Evolutionary conservation across 2,113 vertebrate species (phyloP).

Genomic region (Bagarius yarrelli): DNA sequence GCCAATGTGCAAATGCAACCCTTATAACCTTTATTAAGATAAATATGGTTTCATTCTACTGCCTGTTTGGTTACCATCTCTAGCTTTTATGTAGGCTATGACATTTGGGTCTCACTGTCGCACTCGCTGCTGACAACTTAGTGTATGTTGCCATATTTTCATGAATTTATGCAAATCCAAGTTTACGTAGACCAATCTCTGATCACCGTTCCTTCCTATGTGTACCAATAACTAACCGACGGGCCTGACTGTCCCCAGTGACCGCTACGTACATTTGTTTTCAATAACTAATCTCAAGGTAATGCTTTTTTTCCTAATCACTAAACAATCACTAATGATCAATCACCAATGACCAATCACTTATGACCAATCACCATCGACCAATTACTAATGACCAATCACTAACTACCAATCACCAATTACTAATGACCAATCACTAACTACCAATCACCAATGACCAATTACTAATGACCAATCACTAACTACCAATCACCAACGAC

Average conservation of each 20-base stretch:
- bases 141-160: neutral
- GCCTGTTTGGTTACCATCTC: neutral
- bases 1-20: slow-evolving; percentile 26
- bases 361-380: neutral
- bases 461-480: neutral
- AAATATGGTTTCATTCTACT: neutral
- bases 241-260: neutral
- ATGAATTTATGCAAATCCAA: neutral
- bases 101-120: too few species aligned
- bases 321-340: neutral
- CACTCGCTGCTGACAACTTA: neutral
- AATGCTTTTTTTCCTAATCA: neutral
- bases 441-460: too few species aligned
- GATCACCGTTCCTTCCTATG: neutral
- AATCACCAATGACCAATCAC: neutral
- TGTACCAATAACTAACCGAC: too few species aligned
- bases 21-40: slow-evolving; percentile 12
- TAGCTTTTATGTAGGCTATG: neutral
- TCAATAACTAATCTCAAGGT: neutral
- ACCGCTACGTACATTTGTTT: neutral
- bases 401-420: neutral
- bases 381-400: neutral
- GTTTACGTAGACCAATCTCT: too few species aligned
- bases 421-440: too few species aligned
- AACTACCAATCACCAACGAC: too few species aligned